These are phyloP conservation scores for Alcis repandata DNA, from an alignment of 2,888 invertebrate species.

Conservation along the genomic window DNA sequence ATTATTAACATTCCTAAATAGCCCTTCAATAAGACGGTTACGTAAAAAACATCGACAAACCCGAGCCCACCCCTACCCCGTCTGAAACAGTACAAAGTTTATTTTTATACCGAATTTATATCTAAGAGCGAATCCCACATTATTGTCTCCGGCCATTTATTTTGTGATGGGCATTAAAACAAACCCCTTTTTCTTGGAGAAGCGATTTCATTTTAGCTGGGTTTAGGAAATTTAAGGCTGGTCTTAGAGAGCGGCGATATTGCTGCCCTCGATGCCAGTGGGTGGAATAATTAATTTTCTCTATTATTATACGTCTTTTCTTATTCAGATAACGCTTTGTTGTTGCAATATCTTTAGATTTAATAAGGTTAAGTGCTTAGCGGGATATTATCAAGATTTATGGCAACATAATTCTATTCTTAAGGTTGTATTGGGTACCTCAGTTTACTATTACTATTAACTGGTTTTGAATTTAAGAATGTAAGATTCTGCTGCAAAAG, in stretches of 20 bases:
- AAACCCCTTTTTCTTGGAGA: conserved; percentile 84
- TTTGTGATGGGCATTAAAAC: conserved; percentile 86
- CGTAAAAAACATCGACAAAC: conserved; percentile 32
- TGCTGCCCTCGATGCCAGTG: conserved; percentile 60
- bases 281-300: conserved; percentile 83
- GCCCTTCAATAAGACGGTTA: neutral
- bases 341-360: conserved; percentile 58
- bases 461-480: neutral
- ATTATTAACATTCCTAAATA: neutral
- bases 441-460: neutral
- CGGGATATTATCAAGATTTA: conserved; percentile 22
- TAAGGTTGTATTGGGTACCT: neutral
- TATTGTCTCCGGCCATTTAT: conserved; percentile 85
- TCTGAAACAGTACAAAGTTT: conserved; percentile 60
- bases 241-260: conserved; percentile 75
- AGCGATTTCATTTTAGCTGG: conserved; percentile 85
- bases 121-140: conserved; percentile 83
- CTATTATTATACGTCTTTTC: conserved; percentile 78
- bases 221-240: conserved; percentile 83
- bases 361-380: conserved; percentile 30
- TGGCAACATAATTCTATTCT: neutral
- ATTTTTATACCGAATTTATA: conserved; percentile 86
- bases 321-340: conserved; percentile 73
- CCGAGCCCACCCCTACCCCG: conserved; percentile 57
- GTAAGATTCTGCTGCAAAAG: too few relatives aligned